Base-by-base conservation (phyloP, 1,140 invertebrate species). In the Dendrolimus kikuchii region DNA sequence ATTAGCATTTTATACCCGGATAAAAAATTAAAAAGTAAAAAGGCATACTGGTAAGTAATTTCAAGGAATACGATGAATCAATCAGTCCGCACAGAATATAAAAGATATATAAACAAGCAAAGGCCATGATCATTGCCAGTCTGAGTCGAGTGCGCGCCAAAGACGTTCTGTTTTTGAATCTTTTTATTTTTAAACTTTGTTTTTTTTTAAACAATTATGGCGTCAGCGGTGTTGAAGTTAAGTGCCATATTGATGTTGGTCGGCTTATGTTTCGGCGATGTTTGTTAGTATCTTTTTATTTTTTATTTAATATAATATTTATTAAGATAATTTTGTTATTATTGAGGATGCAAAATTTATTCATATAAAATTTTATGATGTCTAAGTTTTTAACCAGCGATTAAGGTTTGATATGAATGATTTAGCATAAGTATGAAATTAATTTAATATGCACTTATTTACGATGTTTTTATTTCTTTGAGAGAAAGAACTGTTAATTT, bases 211-310 rank as follows among this genome's bases (percentile, higher is more conserved):
- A 62, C 57, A 70, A 56, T 52, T 53, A 85, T 81, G 77, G 65
- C 72, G 66, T 79, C 81, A 56, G 73, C 75, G 64, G 74, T 82
- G 68, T 68, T 82, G 49, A 82, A 76, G 73, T 81, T 85, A 51
- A 80, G 81, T 84, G 81, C 76, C 64, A 68, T 84, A 69, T 64
- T 82, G 48, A 58, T 82, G 68, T 55, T 84, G 46, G 48, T 78
- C 52, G 68, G 64, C 59, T 66, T 71, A 49, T 69, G 63, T 59
- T 47, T 62, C 46, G 80, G 74, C 49, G 77, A 84, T 73, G 70
- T 77, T 41, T 71, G 81, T 84, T 60, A 66, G 80, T 81, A 71
- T 64, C 42, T 53, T 51, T 55, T 64, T 60, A 43, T 59, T 51
- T 52, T 51, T 55, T 46, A 37, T 46, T 9, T n/a, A 43, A 40